Evolutionary conservation across 2,888 invertebrate species (phyloP), one percentile per base, ranked within the genome.

Genomic region (Tricholauxania praeusta): DNA sequence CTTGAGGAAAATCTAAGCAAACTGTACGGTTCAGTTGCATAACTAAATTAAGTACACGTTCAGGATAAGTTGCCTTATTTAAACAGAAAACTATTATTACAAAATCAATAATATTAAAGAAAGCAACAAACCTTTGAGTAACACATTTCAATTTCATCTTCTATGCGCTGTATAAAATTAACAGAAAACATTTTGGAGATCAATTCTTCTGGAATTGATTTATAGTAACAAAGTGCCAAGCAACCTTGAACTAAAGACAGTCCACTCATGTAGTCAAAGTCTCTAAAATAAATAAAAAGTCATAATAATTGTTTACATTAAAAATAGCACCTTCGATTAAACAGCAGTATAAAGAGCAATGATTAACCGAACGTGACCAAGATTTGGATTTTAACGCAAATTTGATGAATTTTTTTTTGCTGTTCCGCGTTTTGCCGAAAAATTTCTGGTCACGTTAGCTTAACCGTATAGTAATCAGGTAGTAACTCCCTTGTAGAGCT

Each of bases 21-120:
- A 92, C 90, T 1, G 90, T 89, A 72, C 92, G 87, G 83, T 92
- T 92, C 57, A 92, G 82, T 77, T 90, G 88, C 91, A 92, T 91
- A 67, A 92, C 88, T 60, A 85, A 82, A 76, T 88, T 86, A 15
- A 91, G 86, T 3, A 91, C 89, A 76, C 88, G 85, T 28, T 87
- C 83, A 0, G 91, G 90, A 83, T 91, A 91, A 3, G 86, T 88
- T 53, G 88, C 89, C 89, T 90, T 78, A 79, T 83, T 22, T 12
- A 66, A 72, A 75, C 75, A 71, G 47, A 17, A 60, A 73, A 77
- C 17, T 59, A 7, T 47, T 32, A 32, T 8, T 14, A 28, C 12
- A n/a, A n/a, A 39, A 48, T 4, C 39, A 22, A 32, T 8, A 28
- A 62, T 53, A 2, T 17, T n/a, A 63, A 12, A 63, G 28, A 7